Percentiles rank a stretch among this genome's conserved stretches.
Evolutionary conservation across 2,888 invertebrate genomes (phyloP).

Genomic region (Agonum fuliginosum): DNA sequence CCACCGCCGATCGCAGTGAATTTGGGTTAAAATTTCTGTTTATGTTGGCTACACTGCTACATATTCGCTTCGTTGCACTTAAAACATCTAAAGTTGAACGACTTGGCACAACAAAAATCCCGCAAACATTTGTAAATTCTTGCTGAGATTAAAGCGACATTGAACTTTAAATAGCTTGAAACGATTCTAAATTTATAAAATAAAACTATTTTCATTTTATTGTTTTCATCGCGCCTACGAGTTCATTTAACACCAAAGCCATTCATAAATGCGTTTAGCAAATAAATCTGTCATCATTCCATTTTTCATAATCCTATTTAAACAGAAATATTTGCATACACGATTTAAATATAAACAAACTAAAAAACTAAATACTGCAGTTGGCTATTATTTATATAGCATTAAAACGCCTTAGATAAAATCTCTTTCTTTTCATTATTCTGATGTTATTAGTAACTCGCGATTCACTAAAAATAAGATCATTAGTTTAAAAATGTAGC

Average conservation of each 20-base stretch:
- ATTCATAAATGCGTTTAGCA: slow-evolving; percentile 22
- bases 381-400: too few relatives aligned
- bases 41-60: slow-evolving; percentile 41
- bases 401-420: too few relatives aligned
- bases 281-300: slow-evolving; percentile 3
- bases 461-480: too few relatives aligned
- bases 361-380: not conserved
- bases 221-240: slow-evolving; percentile 27
- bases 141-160: slow-evolving; percentile 24
- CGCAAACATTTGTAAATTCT: slow-evolving; percentile 33
- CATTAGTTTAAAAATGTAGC: too few relatives aligned
- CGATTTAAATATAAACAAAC: slow-evolving; percentile 9
- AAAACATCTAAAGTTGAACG: slow-evolving; percentile 48
- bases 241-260: not conserved
- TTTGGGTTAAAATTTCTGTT: slow-evolving; percentile 53
- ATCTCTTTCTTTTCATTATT: too few relatives aligned
- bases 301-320: slow-evolving; percentile 7
- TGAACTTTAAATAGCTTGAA: slow-evolving; percentile 43
- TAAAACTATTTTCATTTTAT: slow-evolving; percentile 33
- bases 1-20: slow-evolving; percentile 45
- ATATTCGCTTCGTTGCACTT: slow-evolving; percentile 11
- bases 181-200: slow-evolving; percentile 24
- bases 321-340: not conserved
- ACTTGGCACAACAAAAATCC: slow-evolving; percentile 44
- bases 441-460: too few relatives aligned